A percentile compares a stretch with the other conserved stretches of the same genome.
Evolutionary conservation across 2,888 invertebrate genomes (phyloP).

Genomic region (Uropetala carovei): DNA sequence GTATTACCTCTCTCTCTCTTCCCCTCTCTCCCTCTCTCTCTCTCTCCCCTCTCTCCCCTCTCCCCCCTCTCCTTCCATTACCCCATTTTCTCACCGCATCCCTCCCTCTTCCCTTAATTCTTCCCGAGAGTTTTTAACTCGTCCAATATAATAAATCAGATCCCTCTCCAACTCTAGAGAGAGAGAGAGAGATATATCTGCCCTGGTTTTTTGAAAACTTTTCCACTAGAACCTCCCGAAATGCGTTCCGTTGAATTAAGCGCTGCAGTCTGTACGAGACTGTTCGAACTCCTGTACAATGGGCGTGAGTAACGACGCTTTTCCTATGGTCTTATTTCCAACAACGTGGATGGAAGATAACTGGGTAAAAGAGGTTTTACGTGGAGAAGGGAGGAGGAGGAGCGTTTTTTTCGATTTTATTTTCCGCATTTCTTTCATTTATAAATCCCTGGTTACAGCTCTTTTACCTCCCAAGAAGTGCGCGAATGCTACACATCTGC

Average conservation of each 20-base stretch:
- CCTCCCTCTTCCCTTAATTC: not conserved
- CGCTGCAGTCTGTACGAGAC: not conserved
- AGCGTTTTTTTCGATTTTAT: not conserved
- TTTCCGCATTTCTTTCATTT: not conserved
- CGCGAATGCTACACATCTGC: not conserved
- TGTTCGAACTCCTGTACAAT: slow-evolving; percentile 10
- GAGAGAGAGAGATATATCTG: not conserved
- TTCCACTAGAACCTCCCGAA: not conserved
- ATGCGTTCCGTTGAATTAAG: slow-evolving; percentile 19
- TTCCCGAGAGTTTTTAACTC: slow-evolving; percentile 14
- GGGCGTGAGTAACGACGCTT: not conserved
- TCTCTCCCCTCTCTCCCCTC: not conserved
- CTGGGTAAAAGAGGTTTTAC: too few relatives aligned
- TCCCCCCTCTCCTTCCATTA: not conserved
- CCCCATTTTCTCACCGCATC: not conserved
- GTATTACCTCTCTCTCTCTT: too few relatives aligned
- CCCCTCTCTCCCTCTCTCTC: not conserved
- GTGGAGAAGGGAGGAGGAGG: not conserved
- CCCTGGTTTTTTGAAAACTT: slow-evolving; percentile 8
- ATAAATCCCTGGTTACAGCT: not conserved
- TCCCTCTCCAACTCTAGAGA: not conserved
- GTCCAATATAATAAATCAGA: slow-evolving; percentile 30
- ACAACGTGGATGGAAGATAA: too few relatives aligned
- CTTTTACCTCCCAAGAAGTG: not conserved
- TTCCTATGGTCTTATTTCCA: too few relatives aligned